A percentile compares a stretch with the other conserved stretches of the same genome.
Conservation (phyloP, 2,113 vertebrate genomes). For the Phaetusa simplex region DNA sequence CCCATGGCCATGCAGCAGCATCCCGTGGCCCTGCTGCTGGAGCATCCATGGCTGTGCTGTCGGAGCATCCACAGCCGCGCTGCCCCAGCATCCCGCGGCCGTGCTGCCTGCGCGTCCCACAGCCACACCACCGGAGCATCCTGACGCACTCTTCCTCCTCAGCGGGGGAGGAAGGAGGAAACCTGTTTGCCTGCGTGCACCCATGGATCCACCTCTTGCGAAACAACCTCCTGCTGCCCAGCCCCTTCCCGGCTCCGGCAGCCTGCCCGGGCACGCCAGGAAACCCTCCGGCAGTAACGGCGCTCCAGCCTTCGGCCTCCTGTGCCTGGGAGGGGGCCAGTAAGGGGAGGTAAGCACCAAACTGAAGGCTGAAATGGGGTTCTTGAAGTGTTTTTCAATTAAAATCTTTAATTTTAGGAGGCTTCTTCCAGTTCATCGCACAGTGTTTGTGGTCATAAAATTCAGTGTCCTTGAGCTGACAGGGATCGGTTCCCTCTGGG, state of each 20-base stretch:
- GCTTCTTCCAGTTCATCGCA: neutral
- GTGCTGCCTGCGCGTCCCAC: neutral
- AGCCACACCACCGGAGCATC: rapidly evolving
- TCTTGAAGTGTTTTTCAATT: neutral
- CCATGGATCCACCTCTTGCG: neutral
- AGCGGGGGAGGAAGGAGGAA: neutral
- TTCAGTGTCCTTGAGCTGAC: neutral
- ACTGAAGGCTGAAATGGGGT: neutral
- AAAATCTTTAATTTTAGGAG: neutral
- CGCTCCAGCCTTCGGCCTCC: neutral
- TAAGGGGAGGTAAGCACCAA: neutral
- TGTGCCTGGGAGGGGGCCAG: rapidly evolving
- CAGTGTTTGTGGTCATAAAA: neutral
- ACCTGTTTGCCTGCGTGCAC: neutral
- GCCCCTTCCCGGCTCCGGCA: neutral
- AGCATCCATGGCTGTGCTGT: neutral
- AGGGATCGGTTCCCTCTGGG: rapidly evolving
- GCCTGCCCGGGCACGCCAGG: neutral
- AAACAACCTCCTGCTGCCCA: neutral
- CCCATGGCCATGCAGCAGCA: neutral
- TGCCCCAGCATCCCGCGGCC: neutral
- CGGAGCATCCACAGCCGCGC: neutral
- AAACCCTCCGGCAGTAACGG: rapidly evolving
- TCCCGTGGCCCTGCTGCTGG: neutral
- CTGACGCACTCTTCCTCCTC: rapidly evolving